phyloP scores from a whole-genome alignment of 2,888 invertebrate species.

The Chrysotoxum bicinctum region DNA sequence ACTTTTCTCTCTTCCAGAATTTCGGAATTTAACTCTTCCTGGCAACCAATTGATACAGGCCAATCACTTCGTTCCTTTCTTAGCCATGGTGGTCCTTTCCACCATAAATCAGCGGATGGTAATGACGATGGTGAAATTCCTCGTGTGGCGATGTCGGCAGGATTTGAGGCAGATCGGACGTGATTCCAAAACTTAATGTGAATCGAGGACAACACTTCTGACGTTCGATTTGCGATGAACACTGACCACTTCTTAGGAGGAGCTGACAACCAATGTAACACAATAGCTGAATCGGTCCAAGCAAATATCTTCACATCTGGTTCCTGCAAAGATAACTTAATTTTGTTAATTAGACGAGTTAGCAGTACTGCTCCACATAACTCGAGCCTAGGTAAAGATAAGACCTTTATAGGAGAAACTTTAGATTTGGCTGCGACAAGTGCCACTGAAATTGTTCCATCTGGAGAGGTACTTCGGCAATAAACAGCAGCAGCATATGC shows the following conservation, averaged over 20 bases:
- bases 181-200: not conserved
- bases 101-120: not conserved
- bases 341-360: too few relatives aligned
- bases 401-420: too few relatives aligned
- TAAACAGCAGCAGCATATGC: too few relatives aligned
- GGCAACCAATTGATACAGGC: not conserved
- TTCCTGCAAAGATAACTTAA: too few relatives aligned
- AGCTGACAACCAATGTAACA: conserved; percentile 6
- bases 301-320: not conserved
- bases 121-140: too few relatives aligned
- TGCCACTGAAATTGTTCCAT: not conserved
- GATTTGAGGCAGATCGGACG: conserved; percentile 13
- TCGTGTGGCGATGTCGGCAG: conserved; percentile 13
- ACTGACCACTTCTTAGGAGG: conserved; percentile 16
- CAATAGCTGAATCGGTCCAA: conserved; percentile 1
- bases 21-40: not conserved
- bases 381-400: too few relatives aligned
- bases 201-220: not conserved
- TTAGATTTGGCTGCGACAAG: not conserved
- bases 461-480: not conserved
- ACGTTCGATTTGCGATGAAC: conserved; percentile 3
- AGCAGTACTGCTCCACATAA: too few relatives aligned
- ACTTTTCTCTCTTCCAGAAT: not conserved
- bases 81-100: not conserved
- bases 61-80: not conserved